Evolutionary conservation across 2,888 invertebrate species (phyloP), one percentile per base, ranked within the genome.

Genomic region (Patella ulyssiponensis): DNA sequence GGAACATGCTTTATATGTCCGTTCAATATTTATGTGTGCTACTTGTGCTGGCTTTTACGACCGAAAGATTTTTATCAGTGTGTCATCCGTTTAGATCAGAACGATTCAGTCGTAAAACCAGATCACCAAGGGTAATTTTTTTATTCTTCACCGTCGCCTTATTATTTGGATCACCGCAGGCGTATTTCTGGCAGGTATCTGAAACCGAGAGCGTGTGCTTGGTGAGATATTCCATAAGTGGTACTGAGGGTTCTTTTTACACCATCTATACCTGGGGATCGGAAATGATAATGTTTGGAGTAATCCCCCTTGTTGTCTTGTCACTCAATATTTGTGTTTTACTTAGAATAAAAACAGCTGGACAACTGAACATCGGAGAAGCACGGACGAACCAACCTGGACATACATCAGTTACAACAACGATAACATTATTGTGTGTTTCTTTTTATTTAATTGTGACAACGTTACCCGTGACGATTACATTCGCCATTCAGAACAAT

Each of bases 41-140:
- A 14, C 83, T 91, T 7, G 89, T 90, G 0, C 83, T 90, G 17
- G 89, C 87, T n/a, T 90, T 90, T 75, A 90, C 89, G 4, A 81
- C 87, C 7, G 90, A 90, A 73, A 79, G 90, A 20, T 89, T 87
- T 52, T 85, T 90, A 51, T 88, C 89, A 3, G 82, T 88, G 52
- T 85, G 81, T 52, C 82, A 82, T 53, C 87, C 88, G 7, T 90
- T 89, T 76, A 82, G 82, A 77, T 83, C 85, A 77, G 87, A 88
- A 70, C 77, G 85, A 27, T 89, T 85, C 80, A 88, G 88, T 71
- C 84, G 85, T 3, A 83, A 85, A 23, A 79, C 83, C 3, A 82
- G 88, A 3, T 89, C 89, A 15, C 83, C 83, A 9, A 84, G 85
- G 27, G 88, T 88, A 27, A 86, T 89, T 3, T 76, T 82, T 14